Base-by-base conservation (phyloP, 2,113 vertebrate species). In the Pholis gunnellus region DNA sequence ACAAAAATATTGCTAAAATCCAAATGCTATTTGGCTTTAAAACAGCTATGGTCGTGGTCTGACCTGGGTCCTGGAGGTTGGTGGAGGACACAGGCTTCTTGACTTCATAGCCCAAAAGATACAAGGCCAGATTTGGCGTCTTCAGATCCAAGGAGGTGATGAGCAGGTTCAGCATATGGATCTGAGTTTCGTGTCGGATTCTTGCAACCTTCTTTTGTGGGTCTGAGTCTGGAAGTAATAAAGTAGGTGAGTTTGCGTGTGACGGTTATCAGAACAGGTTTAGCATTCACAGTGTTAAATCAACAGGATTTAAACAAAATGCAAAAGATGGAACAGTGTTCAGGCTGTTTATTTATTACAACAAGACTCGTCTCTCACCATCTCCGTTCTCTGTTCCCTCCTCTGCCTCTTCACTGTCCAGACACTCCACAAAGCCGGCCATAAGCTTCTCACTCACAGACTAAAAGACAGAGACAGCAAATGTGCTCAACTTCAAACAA, bases 401-500 rank as follows among this genome's bases (percentile, higher is more conserved):
- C 89, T 98, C 97, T 52, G 96, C 95, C 64, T 97, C 98, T 87
- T 99, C 98, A 70, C 94, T 97, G 87, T 99, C 98, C 91, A 99
- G 93, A 93, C 98, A 99, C 82, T 98, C 97, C 81, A 99, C 98
- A 90, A 99, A 99, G 9, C 98, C 98, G 74, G 97, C 96, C 98
- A 99, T 99, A 70, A 99, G 93, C 88, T 97, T 99, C 72, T 99
- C 95, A 87, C 97, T 99, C 80, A 97, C 88, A 89, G 87, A 90
- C 98, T 99, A 80, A 67, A 54, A 75, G 67, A 76, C 75, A 50
- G 15, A 79, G 11, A 64, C 5, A 31, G 13, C 63, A 31, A 65
- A 0, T 29, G 14, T 14, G 42, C 7, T 52, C 2, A 70, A 60
- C 8, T 57, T 61, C 2, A 34, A 71, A 57, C 3, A 60, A 36